Conservation (phyloP, 2,797 vertebrate genomes). For the Monodelphis domestica region DNA sequence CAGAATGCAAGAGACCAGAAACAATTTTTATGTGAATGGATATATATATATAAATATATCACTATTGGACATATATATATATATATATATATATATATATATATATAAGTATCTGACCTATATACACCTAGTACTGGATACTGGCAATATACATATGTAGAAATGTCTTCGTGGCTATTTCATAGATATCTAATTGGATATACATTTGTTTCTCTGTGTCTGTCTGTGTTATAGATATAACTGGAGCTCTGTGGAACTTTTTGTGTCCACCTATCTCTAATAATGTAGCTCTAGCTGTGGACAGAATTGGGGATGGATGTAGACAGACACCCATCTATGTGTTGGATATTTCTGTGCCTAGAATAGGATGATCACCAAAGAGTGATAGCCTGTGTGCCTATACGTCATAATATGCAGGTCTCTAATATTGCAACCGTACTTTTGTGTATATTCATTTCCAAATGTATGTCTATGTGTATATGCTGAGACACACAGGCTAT, state of each 20-base stretch:
- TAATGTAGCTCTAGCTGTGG: background rate
- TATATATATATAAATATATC: background rate
- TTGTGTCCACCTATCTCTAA: background rate
- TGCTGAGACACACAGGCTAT: background rate
- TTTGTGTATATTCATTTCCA: background rate
- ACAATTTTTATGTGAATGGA: conserved; percentile 49
- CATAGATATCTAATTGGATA: too few species aligned
- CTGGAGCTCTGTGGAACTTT: conserved; percentile 18
- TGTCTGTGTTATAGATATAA: background rate
- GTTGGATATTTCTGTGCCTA: background rate
- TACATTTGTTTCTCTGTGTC: too few species aligned
- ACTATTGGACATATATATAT: too few species aligned
- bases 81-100: too few species aligned
- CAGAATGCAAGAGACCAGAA: conserved; percentile 49
- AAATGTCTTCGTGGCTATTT: too few species aligned
- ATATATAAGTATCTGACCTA: too few species aligned
- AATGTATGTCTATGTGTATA: background rate
- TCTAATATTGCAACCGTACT: background rate
- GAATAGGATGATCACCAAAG: background rate
- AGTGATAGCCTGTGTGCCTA: background rate
- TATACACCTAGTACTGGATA: too few species aligned
- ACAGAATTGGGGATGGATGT: background rate
- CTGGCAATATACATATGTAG: too few species aligned
- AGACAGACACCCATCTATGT: background rate
- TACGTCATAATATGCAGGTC: background rate